Evolutionary conservation across 2,797 vertebrate genomes (phyloP).

Genomic region (Sorex maritimensis): DNA sequence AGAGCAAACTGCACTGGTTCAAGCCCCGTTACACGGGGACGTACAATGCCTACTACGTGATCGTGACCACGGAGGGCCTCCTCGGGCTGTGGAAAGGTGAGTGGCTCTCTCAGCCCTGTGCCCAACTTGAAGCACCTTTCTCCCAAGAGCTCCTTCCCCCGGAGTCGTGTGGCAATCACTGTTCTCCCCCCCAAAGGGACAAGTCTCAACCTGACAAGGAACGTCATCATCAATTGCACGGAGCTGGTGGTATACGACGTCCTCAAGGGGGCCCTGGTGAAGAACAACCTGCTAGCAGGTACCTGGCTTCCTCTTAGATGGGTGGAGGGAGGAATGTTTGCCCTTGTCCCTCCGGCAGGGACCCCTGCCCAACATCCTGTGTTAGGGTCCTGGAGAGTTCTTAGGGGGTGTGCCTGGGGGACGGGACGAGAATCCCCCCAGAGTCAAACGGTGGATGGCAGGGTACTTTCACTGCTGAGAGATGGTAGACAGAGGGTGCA

Average conservation of each 20-base stretch:
- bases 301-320: background rate
- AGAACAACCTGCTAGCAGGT: slow-evolving; percentile 93
- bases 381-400: no score
- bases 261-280: slow-evolving; percentile 94
- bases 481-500: no score
- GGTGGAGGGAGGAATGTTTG: no score
- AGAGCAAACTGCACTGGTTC: slow-evolving; percentile 92
- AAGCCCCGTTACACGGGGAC: slow-evolving; percentile 94
- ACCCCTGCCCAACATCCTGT: no score
- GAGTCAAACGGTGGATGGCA: no score
- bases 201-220: slow-evolving; percentile 94
- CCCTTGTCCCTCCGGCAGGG: no score
- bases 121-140: background rate
- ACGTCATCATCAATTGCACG: slow-evolving; percentile 94
- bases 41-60: slow-evolving; percentile 94
- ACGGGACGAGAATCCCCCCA: no score
- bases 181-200: slow-evolving; percentile 89
- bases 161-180: background rate
- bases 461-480: no score
- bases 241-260: slow-evolving; percentile 95
- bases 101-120: background rate
- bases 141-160: no score
- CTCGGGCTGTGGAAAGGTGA: slow-evolving; percentile 95
- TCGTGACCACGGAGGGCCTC: slow-evolving; percentile 93
- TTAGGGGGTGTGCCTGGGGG: no score